phyloP scores from a whole-genome alignment of 2,888 invertebrate genomes.

The Congeria kusceri region DNA sequence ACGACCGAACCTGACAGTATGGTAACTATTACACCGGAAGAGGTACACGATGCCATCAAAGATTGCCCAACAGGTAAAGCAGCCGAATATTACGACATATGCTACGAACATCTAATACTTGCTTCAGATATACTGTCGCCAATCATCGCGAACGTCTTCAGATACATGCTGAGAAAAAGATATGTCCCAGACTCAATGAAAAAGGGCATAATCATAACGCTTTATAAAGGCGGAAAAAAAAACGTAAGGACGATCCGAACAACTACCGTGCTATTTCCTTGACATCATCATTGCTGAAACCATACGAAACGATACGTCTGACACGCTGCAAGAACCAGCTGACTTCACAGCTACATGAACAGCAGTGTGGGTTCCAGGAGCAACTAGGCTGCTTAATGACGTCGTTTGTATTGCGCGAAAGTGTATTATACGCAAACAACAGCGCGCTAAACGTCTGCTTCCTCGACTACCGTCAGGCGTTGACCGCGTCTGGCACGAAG shows the following conservation, averaged over 20 bases:
- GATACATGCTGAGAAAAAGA: slow-evolving; percentile 4
- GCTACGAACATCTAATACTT: slow-evolving; percentile 6
- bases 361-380: too few relatives aligned
- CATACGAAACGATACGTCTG: background rate
- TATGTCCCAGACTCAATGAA: slow-evolving; percentile 11
- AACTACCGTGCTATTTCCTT: slow-evolving; percentile 12
- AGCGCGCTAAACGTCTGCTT: too few relatives aligned
- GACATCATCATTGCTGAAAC: slow-evolving; percentile 3
- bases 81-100: background rate
- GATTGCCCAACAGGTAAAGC: slow-evolving; percentile 7
- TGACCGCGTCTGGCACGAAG: too few relatives aligned
- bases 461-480: too few relatives aligned
- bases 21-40: slow-evolving; percentile 6
- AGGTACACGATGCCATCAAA: background rate
- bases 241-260: slow-evolving; percentile 9
- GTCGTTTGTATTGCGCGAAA: too few relatives aligned
- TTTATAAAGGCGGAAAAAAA: slow-evolving; percentile 12
- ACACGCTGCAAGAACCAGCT: slow-evolving; percentile 1
- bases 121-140: background rate
- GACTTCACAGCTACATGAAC: too few relatives aligned
- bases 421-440: too few relatives aligned
- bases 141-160: slow-evolving; percentile 5
- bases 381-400: too few relatives aligned
- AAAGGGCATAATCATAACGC: slow-evolving; percentile 7
- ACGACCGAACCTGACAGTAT: background rate